These are phyloP conservation scores for Anodontia alba DNA, from an alignment of 2,888 invertebrate genomes.

Conservation along the genomic window DNA sequence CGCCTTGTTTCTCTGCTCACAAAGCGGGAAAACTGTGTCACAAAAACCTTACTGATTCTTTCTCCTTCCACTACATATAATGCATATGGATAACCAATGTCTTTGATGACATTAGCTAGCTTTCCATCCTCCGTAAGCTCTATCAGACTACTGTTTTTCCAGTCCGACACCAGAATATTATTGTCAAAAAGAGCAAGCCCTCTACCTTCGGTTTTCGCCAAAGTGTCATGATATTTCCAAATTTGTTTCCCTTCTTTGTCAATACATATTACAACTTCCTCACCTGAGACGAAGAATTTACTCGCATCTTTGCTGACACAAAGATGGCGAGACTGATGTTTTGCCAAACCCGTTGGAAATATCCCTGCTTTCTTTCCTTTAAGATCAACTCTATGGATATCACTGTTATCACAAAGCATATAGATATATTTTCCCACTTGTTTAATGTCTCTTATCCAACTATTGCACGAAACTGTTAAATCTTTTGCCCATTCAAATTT, in stretches of 20 bases:
- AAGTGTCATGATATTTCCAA: background rate
- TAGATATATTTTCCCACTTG: background rate
- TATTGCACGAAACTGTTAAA: background rate
- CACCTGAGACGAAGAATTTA: background rate
- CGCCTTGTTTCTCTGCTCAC: slow-evolving; percentile 2
- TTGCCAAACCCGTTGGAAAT: background rate
- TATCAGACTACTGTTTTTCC: slow-evolving; percentile 11
- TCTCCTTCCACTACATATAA: background rate
- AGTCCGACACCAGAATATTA: background rate
- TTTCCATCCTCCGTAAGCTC: background rate
- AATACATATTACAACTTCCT: background rate
- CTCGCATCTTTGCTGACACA: slow-evolving; percentile 12
- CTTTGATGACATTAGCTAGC: background rate
- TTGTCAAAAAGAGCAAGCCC: background rate
- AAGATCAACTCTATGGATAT: background rate
- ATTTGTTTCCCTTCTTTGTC: slow-evolving; percentile 4
- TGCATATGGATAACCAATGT: slow-evolving; percentile 7
- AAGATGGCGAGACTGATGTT: slow-evolving; percentile 4
- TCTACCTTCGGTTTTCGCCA: slow-evolving; percentile 1
- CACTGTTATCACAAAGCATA: background rate
- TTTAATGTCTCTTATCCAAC: slow-evolving; percentile 4
- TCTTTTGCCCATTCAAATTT: background rate
- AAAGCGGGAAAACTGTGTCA: slow-evolving; percentile 7
- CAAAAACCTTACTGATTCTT: background rate
- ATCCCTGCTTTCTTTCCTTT: background rate